These are phyloP conservation scores for Lasius fuliginosus DNA, from an alignment of 2,888 invertebrate species.

Conservation along the genomic window DNA sequence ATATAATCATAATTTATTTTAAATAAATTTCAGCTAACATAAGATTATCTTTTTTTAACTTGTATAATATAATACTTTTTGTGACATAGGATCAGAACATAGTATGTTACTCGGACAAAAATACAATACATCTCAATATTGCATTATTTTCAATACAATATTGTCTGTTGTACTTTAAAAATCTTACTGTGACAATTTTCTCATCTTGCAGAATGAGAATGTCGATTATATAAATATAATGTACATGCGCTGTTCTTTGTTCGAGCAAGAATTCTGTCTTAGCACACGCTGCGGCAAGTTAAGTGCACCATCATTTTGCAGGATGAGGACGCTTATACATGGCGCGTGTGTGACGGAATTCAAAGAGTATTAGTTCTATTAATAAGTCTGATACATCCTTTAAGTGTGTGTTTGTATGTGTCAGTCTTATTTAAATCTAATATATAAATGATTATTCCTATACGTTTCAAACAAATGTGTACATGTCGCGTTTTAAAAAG, in stretches of 20 bases:
- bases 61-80: conserved; percentile 67
- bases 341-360: conserved; percentile 60
- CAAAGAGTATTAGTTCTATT: conserved; percentile 65
- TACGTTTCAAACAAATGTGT: conserved; percentile 69
- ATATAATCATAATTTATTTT: conserved; percentile 59
- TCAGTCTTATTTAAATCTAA: conserved; percentile 76
- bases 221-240: conserved; percentile 73
- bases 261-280: conserved; percentile 38
- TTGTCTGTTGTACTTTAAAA: conserved; percentile 70
- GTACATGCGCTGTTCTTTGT: conserved; percentile 64
- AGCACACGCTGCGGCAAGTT: conserved; percentile 50
- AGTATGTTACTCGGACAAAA: conserved; percentile 71
- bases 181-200: conserved; percentile 65
- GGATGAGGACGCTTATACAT: conserved; percentile 12
- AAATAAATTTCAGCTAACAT: conserved; percentile 38
- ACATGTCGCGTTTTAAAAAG: conserved; percentile 65
- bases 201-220: conserved; percentile 65
- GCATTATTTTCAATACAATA: conserved; percentile 27
- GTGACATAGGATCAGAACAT: conserved; percentile 63
- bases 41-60: conserved; percentile 31
- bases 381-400: conserved; percentile 67
- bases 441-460: conserved; percentile 71
- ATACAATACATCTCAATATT: conserved; percentile 66
- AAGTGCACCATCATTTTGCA: conserved; percentile 52
- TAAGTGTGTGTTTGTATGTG: conserved; percentile 43